Percentiles rank a stretch among this genome's conserved stretches.
phyloP scores from a whole-genome alignment of 2,113 vertebrate genomes.

The Andinoacara biseriatus region DNA sequence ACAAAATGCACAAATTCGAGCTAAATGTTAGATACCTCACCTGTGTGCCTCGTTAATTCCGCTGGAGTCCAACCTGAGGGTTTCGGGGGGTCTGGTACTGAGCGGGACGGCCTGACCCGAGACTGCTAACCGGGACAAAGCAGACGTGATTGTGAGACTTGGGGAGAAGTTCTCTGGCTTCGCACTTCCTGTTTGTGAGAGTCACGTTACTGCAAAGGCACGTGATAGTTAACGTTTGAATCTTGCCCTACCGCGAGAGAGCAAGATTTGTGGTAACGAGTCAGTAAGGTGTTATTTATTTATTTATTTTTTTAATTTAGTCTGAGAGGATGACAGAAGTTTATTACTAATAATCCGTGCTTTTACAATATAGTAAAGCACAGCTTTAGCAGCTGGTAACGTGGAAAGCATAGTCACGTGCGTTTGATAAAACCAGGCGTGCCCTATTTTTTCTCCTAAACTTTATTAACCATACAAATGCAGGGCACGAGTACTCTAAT shows the following conservation, averaged over 20 bases:
- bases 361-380: neutral
- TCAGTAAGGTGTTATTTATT: neutral
- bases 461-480: neutral
- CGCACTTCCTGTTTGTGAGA: slow-evolving; percentile 65
- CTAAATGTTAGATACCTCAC: slow-evolving; percentile 15
- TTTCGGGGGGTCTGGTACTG: neutral
- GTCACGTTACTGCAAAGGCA: slow-evolving; percentile 72
- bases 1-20: neutral
- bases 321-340: neutral
- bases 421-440: neutral
- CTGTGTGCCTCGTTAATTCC: neutral
- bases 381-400: neutral
- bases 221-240: slow-evolving; percentile 36
- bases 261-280: neutral
- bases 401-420: neutral
- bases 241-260: slow-evolving; percentile 12
- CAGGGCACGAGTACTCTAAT: neutral
- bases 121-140: neutral
- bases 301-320: neutral
- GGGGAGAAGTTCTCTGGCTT: slow-evolving; percentile 22
- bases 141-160: slow-evolving; percentile 4
- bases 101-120: neutral
- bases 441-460: neutral
- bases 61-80: neutral
- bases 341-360: neutral